These are phyloP conservation scores for Heliconius charithonia DNA, from an alignment of 2,888 invertebrate species.

Conservation along the genomic window DNA sequence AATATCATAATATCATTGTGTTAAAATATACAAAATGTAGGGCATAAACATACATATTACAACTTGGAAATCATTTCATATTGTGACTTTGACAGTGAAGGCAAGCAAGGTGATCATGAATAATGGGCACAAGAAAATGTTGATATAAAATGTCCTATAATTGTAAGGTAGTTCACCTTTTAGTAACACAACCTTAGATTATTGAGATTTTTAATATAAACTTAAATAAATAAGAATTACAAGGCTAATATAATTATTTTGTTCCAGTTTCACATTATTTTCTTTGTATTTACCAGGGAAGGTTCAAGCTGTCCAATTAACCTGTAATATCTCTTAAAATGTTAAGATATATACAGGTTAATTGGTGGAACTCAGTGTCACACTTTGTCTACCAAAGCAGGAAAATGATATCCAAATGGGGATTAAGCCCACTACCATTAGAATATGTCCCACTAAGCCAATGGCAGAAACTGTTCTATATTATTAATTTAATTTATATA, in stretches of 20 bases:
- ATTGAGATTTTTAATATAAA: not conserved
- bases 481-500: not conserved
- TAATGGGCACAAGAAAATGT: slow-evolving; percentile 37
- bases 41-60: not conserved
- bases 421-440: not conserved
- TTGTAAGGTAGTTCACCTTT: slow-evolving; percentile 22
- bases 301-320: not conserved
- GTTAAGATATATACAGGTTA: not conserved
- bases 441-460: not conserved
- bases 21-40: not conserved
- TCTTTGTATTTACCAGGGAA: not conserved
- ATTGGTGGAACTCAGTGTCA: not conserved
- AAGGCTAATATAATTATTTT: not conserved
- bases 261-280: not conserved
- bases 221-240: too few species aligned
- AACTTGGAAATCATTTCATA: slow-evolving; percentile 1
- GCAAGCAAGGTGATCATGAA: slow-evolving; percentile 43
- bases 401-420: not conserved
- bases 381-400: too few species aligned
- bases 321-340: too few species aligned
- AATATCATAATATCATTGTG: not conserved
- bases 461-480: not conserved
- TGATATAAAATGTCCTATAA: slow-evolving; percentile 24
- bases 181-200: slow-evolving; percentile 3
- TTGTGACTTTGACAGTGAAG: slow-evolving; percentile 51